phyloP scores from a whole-genome alignment of 1,140 invertebrate genomes.

The Prorops nasuta region DNA sequence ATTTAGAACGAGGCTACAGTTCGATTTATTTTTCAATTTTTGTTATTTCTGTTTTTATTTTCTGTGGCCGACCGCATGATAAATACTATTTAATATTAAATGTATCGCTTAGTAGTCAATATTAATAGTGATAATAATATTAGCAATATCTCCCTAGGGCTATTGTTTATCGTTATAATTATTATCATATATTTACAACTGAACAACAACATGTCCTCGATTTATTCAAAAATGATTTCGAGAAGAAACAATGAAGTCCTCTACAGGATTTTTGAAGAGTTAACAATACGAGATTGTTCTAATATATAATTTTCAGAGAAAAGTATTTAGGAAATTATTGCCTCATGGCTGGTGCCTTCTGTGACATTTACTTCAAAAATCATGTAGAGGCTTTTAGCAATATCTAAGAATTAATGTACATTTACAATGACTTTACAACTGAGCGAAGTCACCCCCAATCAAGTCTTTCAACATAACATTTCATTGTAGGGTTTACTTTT shows the following conservation, averaged over 20 bases:
- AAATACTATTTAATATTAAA: conserved; percentile 45
- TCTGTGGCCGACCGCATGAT: conserved; percentile 23
- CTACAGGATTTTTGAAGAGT: conserved; percentile 15
- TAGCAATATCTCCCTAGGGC: conserved; percentile 39
- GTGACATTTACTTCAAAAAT: conserved; percentile 12
- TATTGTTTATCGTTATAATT: conserved; percentile 42
- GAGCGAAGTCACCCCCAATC: conserved; percentile 10
- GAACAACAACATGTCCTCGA: conserved; percentile 42
- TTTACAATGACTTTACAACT: conserved; percentile 21
- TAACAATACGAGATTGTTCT: conserved; percentile 5
- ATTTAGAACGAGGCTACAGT: not conserved
- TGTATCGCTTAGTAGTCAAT: conserved; percentile 48
- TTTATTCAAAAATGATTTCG: conserved; percentile 18
- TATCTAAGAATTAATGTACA: conserved; percentile 27
- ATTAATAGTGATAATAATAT: conserved; percentile 44
- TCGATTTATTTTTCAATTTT: not conserved
- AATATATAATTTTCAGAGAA: too few relatives aligned
- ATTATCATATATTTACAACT: conserved; percentile 51
- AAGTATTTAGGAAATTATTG: too few relatives aligned
- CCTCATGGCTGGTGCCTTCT: conserved; percentile 10
- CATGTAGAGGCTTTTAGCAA: conserved; percentile 15
- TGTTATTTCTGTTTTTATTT: conserved; percentile 1
- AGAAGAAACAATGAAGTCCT: conserved; percentile 13
- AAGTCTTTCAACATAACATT: conserved; percentile 19
- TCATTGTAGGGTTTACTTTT: conserved; percentile 14